Conservation (phyloP, 2,797 vertebrate species). For the Cyprinella venusta region DNA sequence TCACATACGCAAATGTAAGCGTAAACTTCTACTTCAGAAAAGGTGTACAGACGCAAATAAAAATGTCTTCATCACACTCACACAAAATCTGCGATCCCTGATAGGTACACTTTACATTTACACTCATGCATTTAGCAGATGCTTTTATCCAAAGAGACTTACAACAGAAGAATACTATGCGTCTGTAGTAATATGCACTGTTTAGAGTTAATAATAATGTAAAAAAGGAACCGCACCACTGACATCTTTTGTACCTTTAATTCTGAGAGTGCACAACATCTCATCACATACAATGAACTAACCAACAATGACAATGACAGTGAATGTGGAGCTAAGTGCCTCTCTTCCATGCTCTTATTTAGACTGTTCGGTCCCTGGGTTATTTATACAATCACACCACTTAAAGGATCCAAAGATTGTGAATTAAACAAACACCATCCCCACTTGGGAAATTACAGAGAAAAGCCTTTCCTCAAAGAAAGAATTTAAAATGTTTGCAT, state of each 20-base stretch:
- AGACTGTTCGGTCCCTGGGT: background rate
- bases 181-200: background rate
- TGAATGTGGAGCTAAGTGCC: background rate
- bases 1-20: background rate
- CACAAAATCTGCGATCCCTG: background rate
- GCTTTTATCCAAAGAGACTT: background rate
- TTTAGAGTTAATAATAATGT: background rate
- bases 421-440: slow-evolving; percentile 18
- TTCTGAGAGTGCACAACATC: background rate
- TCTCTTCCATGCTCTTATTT: background rate
- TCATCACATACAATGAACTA: background rate
- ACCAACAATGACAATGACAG: slow-evolving; percentile 1
- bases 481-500: slow-evolving; percentile 37
- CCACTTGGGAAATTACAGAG: slow-evolving; percentile 21
- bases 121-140: background rate
- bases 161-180: background rate
- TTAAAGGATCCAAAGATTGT: slow-evolving; percentile 19
- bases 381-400: slow-evolving; percentile 21
- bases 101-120: background rate
- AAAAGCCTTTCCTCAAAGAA: slow-evolving; percentile 10
- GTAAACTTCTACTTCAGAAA: background rate
- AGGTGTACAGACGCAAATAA: slow-evolving; percentile 2
- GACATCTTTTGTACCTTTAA: background rate
- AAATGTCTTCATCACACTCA: background rate
- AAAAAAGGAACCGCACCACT: background rate